phyloP scores from a whole-genome alignment of 2,113 vertebrate species.

The Corapipo altera region DNA sequence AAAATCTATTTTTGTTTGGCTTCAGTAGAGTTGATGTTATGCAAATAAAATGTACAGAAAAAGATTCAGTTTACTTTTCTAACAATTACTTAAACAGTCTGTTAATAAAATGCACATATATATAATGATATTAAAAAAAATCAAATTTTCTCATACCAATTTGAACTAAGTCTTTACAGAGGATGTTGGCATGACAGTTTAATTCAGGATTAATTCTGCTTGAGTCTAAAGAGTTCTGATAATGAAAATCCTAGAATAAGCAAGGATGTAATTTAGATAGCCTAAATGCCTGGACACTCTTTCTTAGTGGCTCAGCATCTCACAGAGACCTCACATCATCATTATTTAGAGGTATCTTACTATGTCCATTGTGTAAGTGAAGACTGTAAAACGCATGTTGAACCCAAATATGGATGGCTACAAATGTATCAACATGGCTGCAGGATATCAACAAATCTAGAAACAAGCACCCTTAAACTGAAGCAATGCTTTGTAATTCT shows the following conservation, averaged over 20 bases:
- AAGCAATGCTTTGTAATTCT: neutral
- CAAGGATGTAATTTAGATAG: neutral
- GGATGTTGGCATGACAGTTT: neutral
- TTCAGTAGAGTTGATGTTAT: neutral
- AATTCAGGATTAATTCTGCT: neutral
- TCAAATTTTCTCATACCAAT: neutral
- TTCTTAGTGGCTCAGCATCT: neutral
- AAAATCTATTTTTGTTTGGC: conserved; percentile 49
- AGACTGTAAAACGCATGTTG: neutral
- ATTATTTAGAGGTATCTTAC: neutral
- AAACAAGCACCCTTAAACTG: neutral
- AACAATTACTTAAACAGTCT: neutral
- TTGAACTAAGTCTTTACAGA: neutral
- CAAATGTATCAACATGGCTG: neutral
- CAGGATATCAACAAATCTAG: neutral
- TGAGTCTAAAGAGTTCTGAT: neutral
- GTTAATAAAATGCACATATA: neutral
- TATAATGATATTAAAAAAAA: neutral
- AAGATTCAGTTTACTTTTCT: neutral
- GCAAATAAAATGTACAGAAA: conserved; percentile 12
- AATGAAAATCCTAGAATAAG: neutral
- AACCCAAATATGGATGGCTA: neutral
- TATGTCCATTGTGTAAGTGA: neutral
- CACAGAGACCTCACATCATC: neutral
- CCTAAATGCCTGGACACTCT: neutral